Evolutionary conservation across 2,797 vertebrate genomes (phyloP).

Genomic region (Microctenopoma stevenorrisi): DNA sequence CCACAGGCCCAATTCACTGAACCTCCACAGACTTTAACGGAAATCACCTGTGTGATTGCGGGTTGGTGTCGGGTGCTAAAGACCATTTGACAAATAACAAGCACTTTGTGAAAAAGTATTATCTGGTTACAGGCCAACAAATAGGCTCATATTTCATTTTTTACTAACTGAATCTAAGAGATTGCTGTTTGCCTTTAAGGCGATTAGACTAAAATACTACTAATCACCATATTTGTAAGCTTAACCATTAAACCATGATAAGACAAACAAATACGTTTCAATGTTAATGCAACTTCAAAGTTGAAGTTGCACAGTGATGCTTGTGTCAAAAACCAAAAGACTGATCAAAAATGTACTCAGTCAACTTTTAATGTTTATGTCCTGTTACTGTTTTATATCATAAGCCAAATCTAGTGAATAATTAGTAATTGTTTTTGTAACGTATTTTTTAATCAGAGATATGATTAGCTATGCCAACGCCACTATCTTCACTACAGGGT

Average conservation of each 20-base stretch:
- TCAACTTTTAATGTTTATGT: slow-evolving; percentile 27
- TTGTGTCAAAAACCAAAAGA: not conserved
- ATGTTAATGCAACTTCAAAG: not conserved
- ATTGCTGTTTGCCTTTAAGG: not conserved
- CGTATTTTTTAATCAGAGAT: not conserved
- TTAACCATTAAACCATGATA: no score
- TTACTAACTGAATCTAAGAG: not conserved
- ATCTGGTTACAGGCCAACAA: not conserved
- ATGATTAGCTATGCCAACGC: slow-evolving; percentile 3
- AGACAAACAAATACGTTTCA: not conserved
- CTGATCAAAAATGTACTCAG: slow-evolving; percentile 33
- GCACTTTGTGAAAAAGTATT: not conserved
- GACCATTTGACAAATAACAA: not conserved
- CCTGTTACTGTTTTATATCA: slow-evolving; percentile 18
- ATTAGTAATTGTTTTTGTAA: not conserved
- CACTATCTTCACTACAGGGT: no score
- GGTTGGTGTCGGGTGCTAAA: not conserved
- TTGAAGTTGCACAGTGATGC: not conserved
- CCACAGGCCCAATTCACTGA: not conserved
- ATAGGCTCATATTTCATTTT: not conserved
- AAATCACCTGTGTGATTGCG: not conserved
- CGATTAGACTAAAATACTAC: not conserved
- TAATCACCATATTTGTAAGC: not conserved
- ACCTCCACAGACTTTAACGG: not conserved
- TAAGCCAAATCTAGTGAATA: slow-evolving; percentile 36